phyloP scores from a whole-genome alignment of 2,113 vertebrate genomes.

The Bucco capensis region DNA sequence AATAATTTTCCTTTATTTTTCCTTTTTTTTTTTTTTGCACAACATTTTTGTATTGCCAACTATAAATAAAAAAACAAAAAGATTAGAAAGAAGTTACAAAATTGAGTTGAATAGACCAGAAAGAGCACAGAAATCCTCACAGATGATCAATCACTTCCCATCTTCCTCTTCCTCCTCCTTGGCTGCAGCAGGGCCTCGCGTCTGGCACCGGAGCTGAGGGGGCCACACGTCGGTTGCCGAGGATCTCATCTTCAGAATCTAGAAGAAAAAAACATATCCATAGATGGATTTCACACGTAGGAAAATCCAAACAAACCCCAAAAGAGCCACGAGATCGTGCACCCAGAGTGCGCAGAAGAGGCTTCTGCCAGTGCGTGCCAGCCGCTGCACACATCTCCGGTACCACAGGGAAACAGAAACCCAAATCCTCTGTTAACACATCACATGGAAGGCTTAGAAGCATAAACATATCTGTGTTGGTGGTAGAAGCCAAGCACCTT shows the following conservation, averaged over 20 bases:
- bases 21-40: slow-evolving; percentile 77
- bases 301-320: background rate
- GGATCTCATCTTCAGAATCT: slow-evolving; percentile 73
- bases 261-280: slow-evolving; percentile 56
- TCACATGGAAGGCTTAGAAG: background rate
- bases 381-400: fast-evolving
- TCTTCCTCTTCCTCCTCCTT: slow-evolving; percentile 52
- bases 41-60: slow-evolving; percentile 78
- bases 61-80: slow-evolving; percentile 77
- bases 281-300: background rate
- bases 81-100: slow-evolving; percentile 82
- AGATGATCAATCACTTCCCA: slow-evolving; percentile 50
- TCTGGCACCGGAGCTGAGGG: slow-evolving; percentile 44
- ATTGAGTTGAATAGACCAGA: slow-evolving; percentile 58
- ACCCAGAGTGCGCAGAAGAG: fast-evolving
- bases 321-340: background rate
- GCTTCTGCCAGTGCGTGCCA: background rate
- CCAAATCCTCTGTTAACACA: background rate
- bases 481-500: background rate
- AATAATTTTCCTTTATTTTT: slow-evolving; percentile 79
- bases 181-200: slow-evolving; percentile 16
- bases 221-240: slow-evolving; percentile 57
- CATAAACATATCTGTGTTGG: fast-evolving
- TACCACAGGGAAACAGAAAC: background rate
- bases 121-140: slow-evolving; percentile 47